These are phyloP conservation scores for Drosophila suzukii DNA, from an alignment of 1,140 invertebrate genomes.

Conservation along the genomic window DNA sequence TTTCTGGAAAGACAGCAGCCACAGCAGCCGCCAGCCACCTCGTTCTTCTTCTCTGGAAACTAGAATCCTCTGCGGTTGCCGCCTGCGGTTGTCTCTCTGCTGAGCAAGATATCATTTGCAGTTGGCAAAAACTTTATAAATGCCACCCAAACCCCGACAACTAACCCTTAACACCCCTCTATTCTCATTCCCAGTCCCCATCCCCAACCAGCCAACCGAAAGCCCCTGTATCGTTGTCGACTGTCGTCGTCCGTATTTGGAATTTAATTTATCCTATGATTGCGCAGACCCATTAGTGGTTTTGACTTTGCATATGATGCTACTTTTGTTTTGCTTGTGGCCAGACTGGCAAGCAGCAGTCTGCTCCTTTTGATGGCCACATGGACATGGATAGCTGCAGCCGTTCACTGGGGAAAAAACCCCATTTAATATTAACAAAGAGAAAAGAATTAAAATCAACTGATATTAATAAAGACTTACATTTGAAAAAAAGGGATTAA, in stretches of 20 bases:
- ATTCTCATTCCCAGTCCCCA: neutral
- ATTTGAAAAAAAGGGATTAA: neutral
- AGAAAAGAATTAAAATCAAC: neutral
- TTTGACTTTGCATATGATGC: constrained; percentile 83
- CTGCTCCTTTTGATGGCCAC: constrained; percentile 63
- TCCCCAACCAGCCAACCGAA: neutral
- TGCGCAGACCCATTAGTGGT: constrained; percentile 83
- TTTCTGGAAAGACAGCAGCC: constrained; percentile 64
- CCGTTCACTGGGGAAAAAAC: constrained; percentile 26
- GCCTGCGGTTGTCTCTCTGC: constrained; percentile 65
- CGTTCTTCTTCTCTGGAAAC: neutral
- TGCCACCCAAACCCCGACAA: constrained; percentile 33
- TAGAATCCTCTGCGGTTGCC: constrained; percentile 45
- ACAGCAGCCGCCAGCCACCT: constrained; percentile 40
- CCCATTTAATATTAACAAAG: neutral
- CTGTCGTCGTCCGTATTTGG: constrained; percentile 70
- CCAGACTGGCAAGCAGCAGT: constrained; percentile 38
- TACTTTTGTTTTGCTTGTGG: constrained; percentile 76
- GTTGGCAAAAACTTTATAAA: constrained; percentile 81
- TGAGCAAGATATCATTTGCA: constrained; percentile 82
- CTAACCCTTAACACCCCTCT: constrained; percentile 21
- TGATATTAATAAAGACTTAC: constrained; percentile 12
- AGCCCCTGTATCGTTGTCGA: constrained; percentile 55
- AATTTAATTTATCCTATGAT: constrained; percentile 84
- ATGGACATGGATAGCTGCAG: constrained; percentile 38